Evolutionary conservation across 2,888 invertebrate genomes (phyloP), one percentile per base, ranked within the genome.

Genomic region (Macrophya annulata): DNA sequence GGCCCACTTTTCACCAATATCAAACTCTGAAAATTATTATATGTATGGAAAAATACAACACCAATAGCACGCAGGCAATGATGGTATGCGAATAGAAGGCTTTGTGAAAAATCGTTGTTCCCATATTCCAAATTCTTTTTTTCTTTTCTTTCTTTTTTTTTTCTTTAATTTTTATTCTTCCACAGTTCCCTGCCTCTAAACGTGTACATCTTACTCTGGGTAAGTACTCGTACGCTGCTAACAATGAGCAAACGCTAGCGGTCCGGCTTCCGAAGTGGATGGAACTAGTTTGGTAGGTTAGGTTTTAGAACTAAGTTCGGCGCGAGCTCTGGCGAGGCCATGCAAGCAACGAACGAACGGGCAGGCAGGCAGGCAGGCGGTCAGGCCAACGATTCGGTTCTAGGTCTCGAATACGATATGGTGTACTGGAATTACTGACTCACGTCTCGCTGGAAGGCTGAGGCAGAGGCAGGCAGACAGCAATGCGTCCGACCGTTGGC

Each of bases 241-340:
- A 77, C 79, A 79, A 83, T 83, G 84, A 59, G 51, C 81, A 62
- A 81, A 81, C 62, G n/a, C 81, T 43, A 81, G 81, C 62, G 6
- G 81, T 43, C 77, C 77, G 77, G 48, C 51, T 81, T 43, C 62
- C 59, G 81, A 81, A 81, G 83, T 71, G 83, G 83, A 68, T 65
- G 83, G 89, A 91, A 91, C 91, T 91, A 90, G 91, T 91, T 91
- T 91, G 91, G 91, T 91, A 88, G 90, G 90, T 91, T 89, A 89
- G 88, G 87, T 88, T 87, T 88, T 89, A 87, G 86, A 83, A 86
- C 88, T 86, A 90, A 88, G 82, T 82, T 82, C 65, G 82, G n/a
- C 65, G 82, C 40, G 55, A 51, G 81, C 51, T 55, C 15, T 9
- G 10, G 83, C 59, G 68, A 68, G 68, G 68, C 83, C 45, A 51